A percentile compares a stretch with the other conserved stretches of the same genome.
Evolutionary conservation across 2,888 invertebrate genomes (phyloP).

Genomic region (Melikaiella ostensackeni): DNA sequence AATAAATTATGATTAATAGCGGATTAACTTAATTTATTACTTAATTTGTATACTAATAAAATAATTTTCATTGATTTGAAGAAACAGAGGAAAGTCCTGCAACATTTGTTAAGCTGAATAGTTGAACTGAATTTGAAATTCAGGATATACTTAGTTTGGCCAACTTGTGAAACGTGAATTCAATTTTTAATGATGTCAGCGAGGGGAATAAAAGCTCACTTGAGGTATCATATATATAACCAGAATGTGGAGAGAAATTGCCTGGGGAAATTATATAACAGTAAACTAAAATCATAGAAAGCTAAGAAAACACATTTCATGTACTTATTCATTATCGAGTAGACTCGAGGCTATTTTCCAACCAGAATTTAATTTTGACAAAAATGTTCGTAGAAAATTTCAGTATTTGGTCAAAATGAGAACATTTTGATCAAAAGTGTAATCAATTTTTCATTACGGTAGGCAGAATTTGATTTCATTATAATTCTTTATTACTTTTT

Average conservation of each 20-base stretch:
- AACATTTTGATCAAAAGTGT: too few species aligned
- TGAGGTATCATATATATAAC: background rate
- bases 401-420: too few species aligned
- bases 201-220: background rate
- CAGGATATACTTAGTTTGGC: background rate
- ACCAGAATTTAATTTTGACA: background rate
- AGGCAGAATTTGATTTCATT: too few species aligned
- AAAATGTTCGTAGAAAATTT: too few species aligned
- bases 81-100: background rate
- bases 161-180: background rate
- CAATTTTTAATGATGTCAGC: slow-evolving; percentile 11
- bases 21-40: background rate
- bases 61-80: background rate
- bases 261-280: slow-evolving; percentile 5
- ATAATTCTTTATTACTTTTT: too few species aligned
- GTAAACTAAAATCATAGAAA: background rate
- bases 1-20: too few species aligned
- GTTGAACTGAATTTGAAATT: background rate
- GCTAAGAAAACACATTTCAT: background rate
- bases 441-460: too few species aligned
- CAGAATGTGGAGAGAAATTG: background rate
- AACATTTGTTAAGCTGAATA: background rate
- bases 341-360: background rate
- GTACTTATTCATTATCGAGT: background rate
- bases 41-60: background rate